A percentile compares a stretch with the other conserved stretches of the same genome.
These are phyloP conservation scores for Naso thynnoides DNA, from an alignment of 2,797 vertebrate species.

Conservation along the genomic window DNA sequence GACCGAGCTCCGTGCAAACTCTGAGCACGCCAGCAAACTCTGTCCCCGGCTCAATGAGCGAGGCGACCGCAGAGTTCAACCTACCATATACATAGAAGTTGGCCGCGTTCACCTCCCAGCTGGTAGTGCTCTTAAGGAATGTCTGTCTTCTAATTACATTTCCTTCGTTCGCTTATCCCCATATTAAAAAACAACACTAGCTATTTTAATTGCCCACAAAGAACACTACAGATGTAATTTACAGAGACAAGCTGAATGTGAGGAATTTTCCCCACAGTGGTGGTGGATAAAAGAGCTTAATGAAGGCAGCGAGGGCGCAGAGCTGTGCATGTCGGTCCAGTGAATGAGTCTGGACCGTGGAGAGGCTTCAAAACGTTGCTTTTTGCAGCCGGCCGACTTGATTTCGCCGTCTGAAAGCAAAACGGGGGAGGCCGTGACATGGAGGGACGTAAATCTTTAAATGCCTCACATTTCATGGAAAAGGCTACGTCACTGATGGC, in stretches of 20 bases:
- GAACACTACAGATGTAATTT: conserved; percentile 63
- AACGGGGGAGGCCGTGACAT: accelerated
- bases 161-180: conserved; percentile 48
- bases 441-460: conserved; percentile 15
- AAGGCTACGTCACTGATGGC: conserved; percentile 49
- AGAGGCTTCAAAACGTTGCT: not conserved
- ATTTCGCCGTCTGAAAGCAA: not conserved
- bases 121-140: conserved; percentile 61
- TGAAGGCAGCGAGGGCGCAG: not conserved
- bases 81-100: conserved; percentile 33
- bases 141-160: conserved; percentile 71
- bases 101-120: conserved; percentile 46
- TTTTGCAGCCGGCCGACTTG: not conserved
- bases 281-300: conserved; percentile 37
- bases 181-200: conserved; percentile 55
- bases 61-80: conserved; percentile 31
- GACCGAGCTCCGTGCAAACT: conserved; percentile 30
- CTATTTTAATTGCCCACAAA: conserved; percentile 62
- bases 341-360: conserved; percentile 15
- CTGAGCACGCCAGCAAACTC: conserved; percentile 24
- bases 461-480: conserved; percentile 52
- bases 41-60: conserved; percentile 26
- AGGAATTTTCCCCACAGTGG: conserved; percentile 60
- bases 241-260: conserved; percentile 50
- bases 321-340: not conserved